Evolutionary conservation across 2,888 invertebrate genomes (phyloP), one percentile per base, ranked within the genome.

Genomic region (Aspidapion aeneum): DNA sequence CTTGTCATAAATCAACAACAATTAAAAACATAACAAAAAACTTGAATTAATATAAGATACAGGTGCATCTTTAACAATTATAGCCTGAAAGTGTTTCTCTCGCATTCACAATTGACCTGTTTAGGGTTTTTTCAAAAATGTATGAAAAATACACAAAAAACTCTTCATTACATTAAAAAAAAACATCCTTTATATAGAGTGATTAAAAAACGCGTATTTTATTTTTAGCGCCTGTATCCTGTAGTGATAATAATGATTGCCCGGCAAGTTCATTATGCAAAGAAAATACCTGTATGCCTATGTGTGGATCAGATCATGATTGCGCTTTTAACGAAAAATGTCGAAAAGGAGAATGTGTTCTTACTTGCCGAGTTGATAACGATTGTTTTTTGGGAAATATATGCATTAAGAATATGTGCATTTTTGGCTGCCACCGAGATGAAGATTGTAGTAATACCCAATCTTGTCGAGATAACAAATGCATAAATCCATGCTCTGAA

Each of bases 301-400:
- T 83, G 55, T 96, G 96, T 75, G 80, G 81, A 48, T 82, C 79
- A 17, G 94, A 96, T 77, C 89, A 89, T 72, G 87, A 92, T 68
- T 96, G 96, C 77, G 95, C 94, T 1, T 85, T 90, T 64, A 96
- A 96, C 76, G 96, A 96, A 80, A 91, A 93, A 78, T 96, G 96
- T 80, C 82, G 92, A 7, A 85, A 86, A 73, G 91, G 89, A 69
- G 89, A 87, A 73, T 96, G 95, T 77, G 86, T 93, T 86, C 87
- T 95, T 63, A 95, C 94, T 1, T 96, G 96, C 75, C 87, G 94
- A 57, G 89, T 94, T 1, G 94, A 95, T 76, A 93, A 94, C 73
- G 95, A 96, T 74, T 96, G 95, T 73, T 94, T 95, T 86, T 82
- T 94, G 63, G 94, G 94, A 0, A 94, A 95, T 73, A 93, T 95